Base-by-base conservation (phyloP, 2,797 vertebrate species). In the Urophycis tenuis region DNA sequence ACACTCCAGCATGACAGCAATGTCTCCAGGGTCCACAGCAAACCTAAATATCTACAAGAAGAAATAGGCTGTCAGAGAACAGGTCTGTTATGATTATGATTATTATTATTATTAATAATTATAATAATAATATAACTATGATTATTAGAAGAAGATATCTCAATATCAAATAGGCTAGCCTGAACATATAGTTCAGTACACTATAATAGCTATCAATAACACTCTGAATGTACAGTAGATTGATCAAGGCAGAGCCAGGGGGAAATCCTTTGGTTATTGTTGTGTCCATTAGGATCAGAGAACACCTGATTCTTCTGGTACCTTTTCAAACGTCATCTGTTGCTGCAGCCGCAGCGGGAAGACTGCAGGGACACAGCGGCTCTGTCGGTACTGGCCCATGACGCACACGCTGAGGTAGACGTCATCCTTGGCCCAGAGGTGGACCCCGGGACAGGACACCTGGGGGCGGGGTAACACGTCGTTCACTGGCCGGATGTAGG, bases 251-350 rank as follows among this genome's bases (percentile, higher is more conserved):
- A 60, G 22, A 60, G 15, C 15, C 45, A 49, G 22, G 25, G 22
- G 53, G 8, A 60, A 22, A 53, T 53, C 22, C 0, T 53, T 53
- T 19, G 15, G 3, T 53, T 53, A 2, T 53, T 53, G 49, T n/a
- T 53, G 1, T 53, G 49, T 69, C 14, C 1, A 70, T 60, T 25
- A 60, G 53, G 22, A 60, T 8, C 4, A 25, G 22, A 9, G 22
- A 49, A 49, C 17, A 19, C 53, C 10, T 60, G 22, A 60, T 29
- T 29, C 1, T 64, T 25, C 12, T 64, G n/a, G n/a, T 25, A 64
- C 94, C 91, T 96, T 96, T 87, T 94, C 92, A 92, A 96, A 95
- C 30, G 78, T 90, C 85, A 95, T 92, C 85, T 89, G 93, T 81
- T 94, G 91, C 30, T 90, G 85, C 84, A 95, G 91, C 31, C 89